These are phyloP conservation scores for Corticium candelabrum DNA, from an alignment of 37 sponge, comb jelly and placozoan species.

Conservation along the genomic window DNA sequence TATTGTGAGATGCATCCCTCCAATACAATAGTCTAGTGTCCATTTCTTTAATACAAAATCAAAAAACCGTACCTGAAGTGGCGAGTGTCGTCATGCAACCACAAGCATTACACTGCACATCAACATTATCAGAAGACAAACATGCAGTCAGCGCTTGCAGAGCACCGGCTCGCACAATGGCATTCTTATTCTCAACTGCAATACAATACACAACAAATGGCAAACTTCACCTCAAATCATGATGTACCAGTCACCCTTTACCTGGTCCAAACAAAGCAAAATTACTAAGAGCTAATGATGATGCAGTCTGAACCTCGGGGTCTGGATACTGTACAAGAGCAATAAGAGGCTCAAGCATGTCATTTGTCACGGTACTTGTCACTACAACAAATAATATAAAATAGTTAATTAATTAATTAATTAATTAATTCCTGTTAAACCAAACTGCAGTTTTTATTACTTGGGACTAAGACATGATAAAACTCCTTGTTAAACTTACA, in stretches of 20 bases:
- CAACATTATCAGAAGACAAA: slow-evolving; percentile 32
- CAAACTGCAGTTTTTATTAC: too few relatives aligned
- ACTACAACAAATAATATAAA: slow-evolving; percentile 19
- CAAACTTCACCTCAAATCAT: background rate
- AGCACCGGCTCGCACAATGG: slow-evolving; percentile 51
- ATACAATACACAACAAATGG: background rate
- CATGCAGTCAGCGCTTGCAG: slow-evolving; percentile 59
- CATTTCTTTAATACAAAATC: too few relatives aligned
- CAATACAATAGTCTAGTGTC: too few relatives aligned
- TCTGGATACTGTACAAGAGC: slow-evolving; percentile 57
- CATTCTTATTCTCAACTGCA: slow-evolving; percentile 57
- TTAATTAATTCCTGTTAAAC: too few relatives aligned
- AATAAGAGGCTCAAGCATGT: slow-evolving; percentile 54
- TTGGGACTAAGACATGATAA: too few relatives aligned
- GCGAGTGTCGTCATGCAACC: slow-evolving; percentile 89
- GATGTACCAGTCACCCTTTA: slow-evolving; percentile 13
- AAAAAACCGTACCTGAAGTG: slow-evolving; percentile 40
- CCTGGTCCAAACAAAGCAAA: slow-evolving; percentile 71
- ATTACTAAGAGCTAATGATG: slow-evolving; percentile 74
- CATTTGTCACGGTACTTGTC: slow-evolving; percentile 40
- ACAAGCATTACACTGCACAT: slow-evolving; percentile 86
- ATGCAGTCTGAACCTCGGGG: slow-evolving; percentile 57
- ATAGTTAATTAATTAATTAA: too few relatives aligned
- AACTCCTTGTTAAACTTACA: too few relatives aligned
- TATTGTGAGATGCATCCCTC: too few relatives aligned